phyloP scores from a whole-genome alignment of 1,140 invertebrate genomes.

The Macrobrachium rosenbergii region DNA sequence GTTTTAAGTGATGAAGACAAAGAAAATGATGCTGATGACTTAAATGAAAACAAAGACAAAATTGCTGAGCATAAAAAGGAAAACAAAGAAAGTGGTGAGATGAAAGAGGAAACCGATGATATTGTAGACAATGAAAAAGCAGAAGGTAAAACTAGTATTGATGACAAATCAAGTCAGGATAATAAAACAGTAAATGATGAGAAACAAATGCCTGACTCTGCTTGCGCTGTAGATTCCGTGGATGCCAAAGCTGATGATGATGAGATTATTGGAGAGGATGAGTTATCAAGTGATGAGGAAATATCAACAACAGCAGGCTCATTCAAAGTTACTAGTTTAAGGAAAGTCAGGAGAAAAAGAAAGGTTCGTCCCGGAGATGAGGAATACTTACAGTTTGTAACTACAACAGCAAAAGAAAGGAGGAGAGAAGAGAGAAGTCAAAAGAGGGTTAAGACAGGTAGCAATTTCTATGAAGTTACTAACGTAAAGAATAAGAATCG shows the following conservation, averaged over 20 bases:
- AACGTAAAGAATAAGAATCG: constrained; percentile 93
- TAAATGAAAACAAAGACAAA: not conserved
- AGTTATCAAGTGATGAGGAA: constrained; percentile 68
- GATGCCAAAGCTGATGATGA: constrained; percentile 12
- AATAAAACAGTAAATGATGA: constrained; percentile 47
- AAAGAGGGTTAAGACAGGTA: constrained; percentile 82
- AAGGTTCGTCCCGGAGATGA: constrained; percentile 66
- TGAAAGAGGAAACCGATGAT: constrained; percentile 1
- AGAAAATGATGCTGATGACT: constrained; percentile 59
- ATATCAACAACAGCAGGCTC: constrained; percentile 63
- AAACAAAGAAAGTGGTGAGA: constrained; percentile 40
- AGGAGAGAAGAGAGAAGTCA: constrained; percentile 32
- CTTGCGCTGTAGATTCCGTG: no score
- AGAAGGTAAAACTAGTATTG: not conserved
- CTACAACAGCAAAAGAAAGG: constrained; percentile 69
- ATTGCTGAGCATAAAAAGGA: not conserved
- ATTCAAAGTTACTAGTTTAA: constrained; percentile 73
- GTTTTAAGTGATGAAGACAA: not conserved
- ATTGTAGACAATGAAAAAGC: constrained; percentile 13
- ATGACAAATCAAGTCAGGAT: constrained; percentile 65
- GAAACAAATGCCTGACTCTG: not conserved
- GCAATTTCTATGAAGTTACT: constrained; percentile 91
- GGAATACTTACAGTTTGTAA: constrained; percentile 13
- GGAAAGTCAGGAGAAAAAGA: constrained; percentile 84
- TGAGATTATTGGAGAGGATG: constrained; percentile 66